A percentile compares a stretch with the other conserved stretches of the same genome.
Evolutionary conservation across 2,888 invertebrate species (phyloP).

Genomic region (Griposia aprilina): DNA sequence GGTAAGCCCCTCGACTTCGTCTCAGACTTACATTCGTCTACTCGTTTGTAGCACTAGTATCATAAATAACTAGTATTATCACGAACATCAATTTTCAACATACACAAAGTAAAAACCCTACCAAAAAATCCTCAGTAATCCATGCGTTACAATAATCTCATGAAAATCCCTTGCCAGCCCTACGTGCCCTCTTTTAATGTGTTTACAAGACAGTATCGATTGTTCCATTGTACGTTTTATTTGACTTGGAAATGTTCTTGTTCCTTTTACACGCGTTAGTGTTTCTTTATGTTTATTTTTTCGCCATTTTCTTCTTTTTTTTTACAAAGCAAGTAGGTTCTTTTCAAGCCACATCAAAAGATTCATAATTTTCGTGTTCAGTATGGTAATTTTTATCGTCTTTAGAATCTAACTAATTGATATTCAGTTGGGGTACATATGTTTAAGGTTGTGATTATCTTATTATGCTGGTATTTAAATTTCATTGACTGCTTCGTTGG

Average conservation of each 20-base stretch:
- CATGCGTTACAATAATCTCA: constrained; percentile 62
- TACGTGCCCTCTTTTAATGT: constrained; percentile 85
- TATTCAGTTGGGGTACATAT: constrained; percentile 60
- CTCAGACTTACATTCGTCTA: too few species aligned
- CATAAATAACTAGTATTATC: too few species aligned
- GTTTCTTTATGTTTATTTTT: constrained; percentile 77
- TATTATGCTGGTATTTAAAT: background rate
- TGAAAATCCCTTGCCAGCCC: constrained; percentile 59
- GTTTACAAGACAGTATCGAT: constrained; percentile 90
- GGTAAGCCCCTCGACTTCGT: too few species aligned
- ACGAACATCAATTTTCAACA: too few species aligned
- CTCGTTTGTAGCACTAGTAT: too few species aligned
- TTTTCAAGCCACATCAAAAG: constrained; percentile 64
- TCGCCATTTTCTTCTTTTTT: constrained; percentile 62
- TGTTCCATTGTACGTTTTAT: constrained; percentile 88
- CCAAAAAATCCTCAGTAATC: constrained; percentile 54
- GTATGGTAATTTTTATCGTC: constrained; percentile 67
- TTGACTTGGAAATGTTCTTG: constrained; percentile 88
- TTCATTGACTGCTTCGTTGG: background rate
- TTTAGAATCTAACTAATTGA: constrained; percentile 53
- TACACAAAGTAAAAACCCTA: constrained; percentile 26
- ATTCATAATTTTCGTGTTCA: constrained; percentile 62
- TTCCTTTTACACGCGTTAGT: constrained; percentile 78
- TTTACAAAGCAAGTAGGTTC: constrained; percentile 36
- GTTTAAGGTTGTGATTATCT: constrained; percentile 31